Evolutionary conservation across 2,113 vertebrate genomes (phyloP), one percentile per base, ranked within the genome.

Genomic region (Melanerpes formicivorus): DNA sequence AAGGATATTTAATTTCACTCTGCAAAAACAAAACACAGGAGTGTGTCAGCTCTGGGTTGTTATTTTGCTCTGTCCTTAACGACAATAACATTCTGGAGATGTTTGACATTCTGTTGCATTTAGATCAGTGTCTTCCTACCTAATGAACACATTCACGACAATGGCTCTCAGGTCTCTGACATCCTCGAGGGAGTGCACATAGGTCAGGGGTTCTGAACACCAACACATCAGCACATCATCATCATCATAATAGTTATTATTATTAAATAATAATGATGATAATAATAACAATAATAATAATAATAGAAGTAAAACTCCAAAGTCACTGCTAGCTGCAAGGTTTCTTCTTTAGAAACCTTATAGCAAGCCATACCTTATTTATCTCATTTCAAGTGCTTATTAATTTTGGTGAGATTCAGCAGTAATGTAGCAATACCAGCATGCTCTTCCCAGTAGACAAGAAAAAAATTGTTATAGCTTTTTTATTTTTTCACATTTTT

Each of bases 81-180:
- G 90, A 27, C 26, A 79, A 56, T 56, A 92, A 58, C 30, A 88
- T 92, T 93, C 77, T 71, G 84, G 90, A 96, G 83, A 81, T 63
- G 74, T 84, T 83, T 90, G 95, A 91, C 85, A 92, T 96, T 96
- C 92, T 76, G 62, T 88, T 97, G 95, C 96, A 95, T 96, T 97
- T 93, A 94, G 83, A 96, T 94, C 84, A 93, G 87, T 89, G 48
- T 65, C 96, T 95, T 97, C 84, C 78, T 93, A 89, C 55, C 64
- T 97, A 96, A 96, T 96, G 93, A 97, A 97, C 90, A 95, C 82
- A 74, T 30, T 72, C 86, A 80, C 93, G 95, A 96, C 95, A 97
- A 97, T 96, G 91, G 72, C 71, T 89, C 87, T 97, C 92, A 97
- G 97, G 94, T 97, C 92, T 96, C 93, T 40, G 42, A 80, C 92